Evolutionary conservation across 2,113 vertebrate species (phyloP).

Genomic region (Tautogolabrus adspersus): DNA sequence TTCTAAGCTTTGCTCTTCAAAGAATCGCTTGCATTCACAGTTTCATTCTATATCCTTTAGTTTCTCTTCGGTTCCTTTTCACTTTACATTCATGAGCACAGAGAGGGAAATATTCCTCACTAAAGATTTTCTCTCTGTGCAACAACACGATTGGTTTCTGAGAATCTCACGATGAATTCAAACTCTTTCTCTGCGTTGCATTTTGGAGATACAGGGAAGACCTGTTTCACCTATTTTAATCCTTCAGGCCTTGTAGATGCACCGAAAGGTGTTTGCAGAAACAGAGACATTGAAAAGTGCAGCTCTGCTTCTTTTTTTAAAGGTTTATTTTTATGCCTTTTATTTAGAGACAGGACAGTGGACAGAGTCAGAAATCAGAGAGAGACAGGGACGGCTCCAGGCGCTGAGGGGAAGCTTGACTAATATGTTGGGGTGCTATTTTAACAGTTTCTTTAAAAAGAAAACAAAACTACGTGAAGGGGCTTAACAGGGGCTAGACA

Average conservation of each 20-base stretch:
- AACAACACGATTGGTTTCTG: neutral
- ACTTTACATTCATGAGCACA: conserved; percentile 28
- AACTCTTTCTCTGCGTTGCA: neutral
- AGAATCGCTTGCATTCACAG: conserved; percentile 18
- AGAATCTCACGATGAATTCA: neutral
- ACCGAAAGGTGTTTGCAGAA: neutral
- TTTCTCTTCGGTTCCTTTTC: conserved; percentile 19
- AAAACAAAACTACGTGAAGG: too few species aligned
- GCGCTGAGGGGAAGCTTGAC: too few species aligned
- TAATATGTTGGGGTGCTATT: too few species aligned
- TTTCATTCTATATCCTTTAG: neutral
- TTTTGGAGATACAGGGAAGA: neutral
- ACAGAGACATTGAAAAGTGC: too few species aligned
- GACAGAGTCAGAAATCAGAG: too few species aligned
- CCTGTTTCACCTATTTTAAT: neutral
- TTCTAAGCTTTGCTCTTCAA: conserved; percentile 15
- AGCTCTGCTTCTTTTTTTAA: neutral
- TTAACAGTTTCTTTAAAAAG: too few species aligned
- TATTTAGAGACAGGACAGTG: too few species aligned
- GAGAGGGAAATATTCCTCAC: conserved; percentile 3
- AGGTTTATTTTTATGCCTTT: neutral
- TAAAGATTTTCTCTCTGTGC: conserved; percentile 6
- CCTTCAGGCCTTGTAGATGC: neutral
- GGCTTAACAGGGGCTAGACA: too few species aligned
- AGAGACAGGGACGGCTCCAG: too few species aligned